Percentiles rank a stretch among this genome's conserved stretches.
These are phyloP conservation scores for Orius insidiosus DNA, from an alignment of 1,140 invertebrate genomes.

Conservation along the genomic window DNA sequence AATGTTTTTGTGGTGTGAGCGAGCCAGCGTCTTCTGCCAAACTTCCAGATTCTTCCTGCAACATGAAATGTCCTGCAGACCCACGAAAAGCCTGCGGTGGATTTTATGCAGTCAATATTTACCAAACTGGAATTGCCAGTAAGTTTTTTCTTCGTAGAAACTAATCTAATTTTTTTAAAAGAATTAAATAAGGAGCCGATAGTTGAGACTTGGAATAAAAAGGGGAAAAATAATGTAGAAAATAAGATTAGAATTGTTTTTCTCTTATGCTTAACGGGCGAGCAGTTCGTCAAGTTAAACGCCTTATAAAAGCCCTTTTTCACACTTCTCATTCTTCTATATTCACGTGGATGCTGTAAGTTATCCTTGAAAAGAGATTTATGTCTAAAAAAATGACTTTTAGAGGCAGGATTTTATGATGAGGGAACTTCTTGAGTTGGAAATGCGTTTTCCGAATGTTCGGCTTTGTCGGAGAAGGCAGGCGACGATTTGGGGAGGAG, in stretches of 20 bases:
- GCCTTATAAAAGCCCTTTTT: constrained; percentile 80
- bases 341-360: constrained; percentile 95
- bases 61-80: constrained; percentile 68
- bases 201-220: constrained; percentile 29
- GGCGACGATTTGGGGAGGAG: constrained; percentile 96
- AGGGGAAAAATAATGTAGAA: constrained; percentile 14
- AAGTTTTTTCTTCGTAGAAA: constrained; percentile 20
- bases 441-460: constrained; percentile 60
- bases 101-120: constrained; percentile 73
- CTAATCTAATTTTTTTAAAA: constrained; percentile 27
- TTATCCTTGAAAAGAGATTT: constrained; percentile 19
- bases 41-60: constrained; percentile 48
- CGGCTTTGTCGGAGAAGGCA: constrained; percentile 58
- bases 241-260: constrained; percentile 66
- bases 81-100: constrained; percentile 60
- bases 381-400: constrained; percentile 23
- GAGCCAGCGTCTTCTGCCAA: constrained; percentile 35
- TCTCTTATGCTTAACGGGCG: constrained; percentile 86
- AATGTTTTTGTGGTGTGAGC: constrained; percentile 84
- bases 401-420: constrained; percentile 90
- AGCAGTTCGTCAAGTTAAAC: constrained; percentile 77
- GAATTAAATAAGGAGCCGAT: constrained; percentile 50
- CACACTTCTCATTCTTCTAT: constrained; percentile 79
- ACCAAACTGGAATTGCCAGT: constrained; percentile 73
- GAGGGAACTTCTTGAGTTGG: constrained; percentile 59